phyloP scores from a whole-genome alignment of 1,140 invertebrate genomes.

The Caerostris darwini region DNA sequence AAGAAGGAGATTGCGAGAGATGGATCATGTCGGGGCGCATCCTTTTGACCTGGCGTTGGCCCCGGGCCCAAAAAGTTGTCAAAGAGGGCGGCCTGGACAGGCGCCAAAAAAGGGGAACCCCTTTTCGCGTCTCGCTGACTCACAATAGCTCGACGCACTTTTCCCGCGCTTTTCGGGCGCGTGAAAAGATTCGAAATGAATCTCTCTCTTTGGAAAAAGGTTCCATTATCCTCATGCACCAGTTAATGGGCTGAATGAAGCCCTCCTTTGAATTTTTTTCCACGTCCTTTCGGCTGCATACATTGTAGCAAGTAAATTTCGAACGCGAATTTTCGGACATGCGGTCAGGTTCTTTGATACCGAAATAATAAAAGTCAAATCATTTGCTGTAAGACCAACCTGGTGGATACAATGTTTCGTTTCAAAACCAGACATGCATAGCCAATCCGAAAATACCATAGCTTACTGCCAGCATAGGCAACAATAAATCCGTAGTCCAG shows the following conservation, averaged over 20 bases:
- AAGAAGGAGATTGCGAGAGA: slow-evolving; percentile 6
- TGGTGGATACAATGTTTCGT: too few species aligned
- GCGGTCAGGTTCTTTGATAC: background rate
- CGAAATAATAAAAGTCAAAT: background rate
- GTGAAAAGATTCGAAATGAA: slow-evolving; percentile 23
- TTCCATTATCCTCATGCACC: slow-evolving; percentile 25
- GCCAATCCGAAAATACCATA: too few species aligned
- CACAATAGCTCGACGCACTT: background rate
- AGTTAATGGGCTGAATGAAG: slow-evolving; percentile 24
- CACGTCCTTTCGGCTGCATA: background rate
- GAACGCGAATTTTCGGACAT: background rate
- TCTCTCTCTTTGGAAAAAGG: background rate
- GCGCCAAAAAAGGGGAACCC: background rate
- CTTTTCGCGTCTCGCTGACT: slow-evolving; percentile 8
- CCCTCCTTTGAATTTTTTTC: background rate
- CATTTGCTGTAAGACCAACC: too few species aligned
- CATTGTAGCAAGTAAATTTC: background rate
- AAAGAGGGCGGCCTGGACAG: background rate
- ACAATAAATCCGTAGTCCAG: too few species aligned
- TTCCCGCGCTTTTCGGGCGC: slow-evolving; percentile 25
- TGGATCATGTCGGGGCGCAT: background rate
- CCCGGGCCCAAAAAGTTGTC: slow-evolving; percentile 2
- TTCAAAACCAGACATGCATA: too few species aligned
- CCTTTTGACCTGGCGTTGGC: slow-evolving; percentile 21
- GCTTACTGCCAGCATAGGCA: too few species aligned